Evolutionary conservation across 2,113 vertebrate species (phyloP).

Genomic region (Chitala chitala): DNA sequence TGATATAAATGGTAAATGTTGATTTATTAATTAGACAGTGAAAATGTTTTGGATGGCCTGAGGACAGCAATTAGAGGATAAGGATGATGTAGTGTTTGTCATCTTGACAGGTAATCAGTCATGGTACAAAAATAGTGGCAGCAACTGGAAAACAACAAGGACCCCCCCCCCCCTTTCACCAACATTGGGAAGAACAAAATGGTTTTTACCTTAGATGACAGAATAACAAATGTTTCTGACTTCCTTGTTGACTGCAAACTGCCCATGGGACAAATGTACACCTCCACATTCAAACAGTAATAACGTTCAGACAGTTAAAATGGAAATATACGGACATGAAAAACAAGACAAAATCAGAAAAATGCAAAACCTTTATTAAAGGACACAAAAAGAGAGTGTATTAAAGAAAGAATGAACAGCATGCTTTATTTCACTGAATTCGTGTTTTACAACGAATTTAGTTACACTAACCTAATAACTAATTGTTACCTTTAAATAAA

Average conservation of each 20-base stretch:
- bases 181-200: background rate
- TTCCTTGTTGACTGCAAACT: background rate
- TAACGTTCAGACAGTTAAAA: background rate
- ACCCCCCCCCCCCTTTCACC: background rate
- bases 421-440: no score
- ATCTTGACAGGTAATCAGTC: slow-evolving; percentile 5
- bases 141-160: background rate
- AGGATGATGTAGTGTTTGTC: slow-evolving; percentile 14
- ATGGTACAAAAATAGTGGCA: background rate
- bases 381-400: no score
- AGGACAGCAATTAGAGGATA: slow-evolving; percentile 4
- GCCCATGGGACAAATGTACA: background rate
- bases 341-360: background rate
- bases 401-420: no score
- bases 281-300: background rate
- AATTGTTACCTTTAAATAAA: no score
- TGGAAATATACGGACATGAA: background rate
- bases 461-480: no score
- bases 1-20: slow-evolving; percentile 13
- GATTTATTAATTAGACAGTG: slow-evolving; percentile 11
- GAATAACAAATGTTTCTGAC: background rate
- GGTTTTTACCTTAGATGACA: slow-evolving; percentile 1
- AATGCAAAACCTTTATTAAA: background rate
- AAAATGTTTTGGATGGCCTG: slow-evolving; percentile 8
- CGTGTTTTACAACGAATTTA: no score